Base-by-base conservation (phyloP, 2,113 vertebrate species). In the Ciconia stormi region DNA sequence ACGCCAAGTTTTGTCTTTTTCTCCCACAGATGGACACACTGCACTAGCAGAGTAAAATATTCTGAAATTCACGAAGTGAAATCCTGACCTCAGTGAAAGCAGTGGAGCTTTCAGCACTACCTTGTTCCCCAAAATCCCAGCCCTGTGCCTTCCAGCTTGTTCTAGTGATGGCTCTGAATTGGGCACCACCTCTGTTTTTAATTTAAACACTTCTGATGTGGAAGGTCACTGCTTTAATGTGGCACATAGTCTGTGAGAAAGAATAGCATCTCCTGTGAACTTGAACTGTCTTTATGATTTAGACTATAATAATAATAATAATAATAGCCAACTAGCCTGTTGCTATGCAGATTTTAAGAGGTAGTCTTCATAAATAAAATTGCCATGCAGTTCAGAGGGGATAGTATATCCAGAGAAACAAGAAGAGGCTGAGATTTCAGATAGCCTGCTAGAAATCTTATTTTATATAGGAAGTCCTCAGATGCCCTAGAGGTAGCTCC, bases 71-170 rank as follows among this genome's bases (percentile, higher is more conserved):
- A 38, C 29, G 16, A 63, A 44, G 12, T 4, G 34, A 80, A 92
- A 86, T 56, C 46, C 23, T 0, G 0, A 10, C 9, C 40, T 40
- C 34, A 49, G 0, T 6, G 34, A 66, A 80, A 72, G 34, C 40
- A 65, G 25, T 5, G 36, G 13, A 8, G 6, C 9, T 82, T 46
- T 38, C 70, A 69, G 74, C n/a, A 1, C 19, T 46, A n/a, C 3
- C 14, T 72, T 34, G 2, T 17, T 29, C 34, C 26, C 30, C 16
- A 13, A 44, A 9, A 70, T 19, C 62, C 40, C 36, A 40, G 20
- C 6, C 44, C 42, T 29, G 7, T 7, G 30, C n/a, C 52, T 58
- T 58, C 58, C 46, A 32, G 34, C 14, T 38, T 4, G 0, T 27
- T 46, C 23, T 26, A 19, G 62, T 5, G 23, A 67, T 1, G 7